Evolutionary conservation across 2,113 vertebrate species (phyloP), one percentile per base, ranked within the genome.

Genomic region (Corythoichthys haematopterus): DNA sequence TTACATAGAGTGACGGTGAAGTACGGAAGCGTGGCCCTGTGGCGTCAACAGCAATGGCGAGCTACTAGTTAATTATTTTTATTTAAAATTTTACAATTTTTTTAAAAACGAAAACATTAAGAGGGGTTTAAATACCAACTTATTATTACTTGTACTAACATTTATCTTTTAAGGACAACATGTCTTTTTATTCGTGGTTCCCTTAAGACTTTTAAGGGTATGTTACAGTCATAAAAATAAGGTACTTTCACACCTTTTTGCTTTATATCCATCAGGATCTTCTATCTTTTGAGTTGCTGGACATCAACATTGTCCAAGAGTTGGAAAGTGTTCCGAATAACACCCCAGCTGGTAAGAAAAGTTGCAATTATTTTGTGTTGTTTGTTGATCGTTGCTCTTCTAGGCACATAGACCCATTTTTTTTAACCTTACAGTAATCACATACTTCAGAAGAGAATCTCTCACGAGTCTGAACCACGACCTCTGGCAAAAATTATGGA

Each of bases 281-380:
- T 78, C 90, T 99, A 52, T 99, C 96, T 43, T 99, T 99, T 80
- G 96, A 99, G 81, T 82, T 99, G 62, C 67, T 99, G 86, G 97
- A 99, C 71, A 99, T 99, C 57, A 99, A 99, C 87, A 98, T 99
- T 33, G 96, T 98, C n/a, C 97, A 97, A 80, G 97, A 99, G 72
- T 71, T 99, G 87, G 97, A 99, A 86, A 91, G 91, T 53, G 97
- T 94, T 52, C 96, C 97, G 3, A 95, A 95, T 84, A 98, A 95
- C 77, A 96, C 94, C 10, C 95, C 97, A 46, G 94, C 94, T 70
- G 95, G 97, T 98, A 79, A 83, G 83, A 71, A 28, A 11, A 61
- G 4, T 55, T 69, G 2, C 12, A 14, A 7, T 43, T 48, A 9
- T 20, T 51, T 40, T 71, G 15, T 9, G 3, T 43, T 35, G 11